phyloP scores from a whole-genome alignment of 2,113 vertebrate genomes.

The Ornithorhynchus anatinus region DNA sequence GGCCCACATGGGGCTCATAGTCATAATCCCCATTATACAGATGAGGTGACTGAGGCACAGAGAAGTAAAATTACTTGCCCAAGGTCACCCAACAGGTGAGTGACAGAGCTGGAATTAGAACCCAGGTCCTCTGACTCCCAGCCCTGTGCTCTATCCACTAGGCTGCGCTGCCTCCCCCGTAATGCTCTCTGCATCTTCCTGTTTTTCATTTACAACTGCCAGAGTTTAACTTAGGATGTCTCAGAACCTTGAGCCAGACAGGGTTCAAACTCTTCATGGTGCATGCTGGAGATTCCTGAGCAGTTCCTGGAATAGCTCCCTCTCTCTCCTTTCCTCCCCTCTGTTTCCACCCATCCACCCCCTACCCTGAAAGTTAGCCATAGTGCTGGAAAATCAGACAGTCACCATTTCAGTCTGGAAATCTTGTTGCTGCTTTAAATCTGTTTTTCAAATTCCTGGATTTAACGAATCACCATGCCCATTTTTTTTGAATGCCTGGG shows the following conservation, averaged over 20 bases:
- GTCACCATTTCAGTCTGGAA: background rate
- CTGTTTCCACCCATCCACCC: too few relatives aligned
- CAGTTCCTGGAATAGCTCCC: background rate
- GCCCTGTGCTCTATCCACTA: too few relatives aligned
- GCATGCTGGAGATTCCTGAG: background rate
- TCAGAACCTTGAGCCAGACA: background rate
- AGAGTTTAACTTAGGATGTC: constrained; percentile 3
- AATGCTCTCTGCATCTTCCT: background rate
- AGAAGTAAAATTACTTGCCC: too few relatives aligned
- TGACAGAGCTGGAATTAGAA: too few relatives aligned
- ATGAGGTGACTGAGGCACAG: too few relatives aligned
- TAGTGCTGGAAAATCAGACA: constrained; percentile 30
- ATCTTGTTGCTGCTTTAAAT: constrained; percentile 12
- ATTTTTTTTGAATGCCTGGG: constrained; percentile 13
- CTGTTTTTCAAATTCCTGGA: constrained; percentile 13
- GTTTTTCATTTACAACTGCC: background rate
- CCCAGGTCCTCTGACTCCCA: too few relatives aligned
- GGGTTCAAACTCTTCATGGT: background rate
- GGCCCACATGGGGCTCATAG: too few relatives aligned
- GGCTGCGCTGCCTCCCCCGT: too few relatives aligned
- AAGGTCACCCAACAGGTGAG: too few relatives aligned
- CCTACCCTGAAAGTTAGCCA: too few relatives aligned
- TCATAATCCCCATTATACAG: too few relatives aligned
- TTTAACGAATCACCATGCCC: background rate
- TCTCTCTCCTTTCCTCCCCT: too few relatives aligned